A percentile compares a stretch with the other conserved stretches of the same genome.
phyloP scores from a whole-genome alignment of 2,113 vertebrate genomes.

The Colossoma macropomum region DNA sequence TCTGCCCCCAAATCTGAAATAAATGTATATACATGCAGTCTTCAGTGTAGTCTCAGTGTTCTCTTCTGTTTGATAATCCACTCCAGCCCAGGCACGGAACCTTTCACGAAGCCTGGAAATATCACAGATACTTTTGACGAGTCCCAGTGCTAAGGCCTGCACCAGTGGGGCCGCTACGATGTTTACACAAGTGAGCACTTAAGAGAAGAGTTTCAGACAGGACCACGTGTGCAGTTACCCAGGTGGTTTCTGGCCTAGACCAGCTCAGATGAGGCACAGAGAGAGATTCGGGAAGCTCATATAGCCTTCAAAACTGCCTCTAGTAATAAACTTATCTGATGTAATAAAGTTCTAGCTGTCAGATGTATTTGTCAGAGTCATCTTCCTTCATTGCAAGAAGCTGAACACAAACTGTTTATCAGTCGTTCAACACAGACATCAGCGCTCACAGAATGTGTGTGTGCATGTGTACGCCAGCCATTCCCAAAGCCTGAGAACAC shows the following conservation, averaged over 20 bases:
- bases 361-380: neutral
- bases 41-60: neutral
- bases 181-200: neutral
- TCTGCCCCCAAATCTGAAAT: too few relatives aligned
- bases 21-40: neutral
- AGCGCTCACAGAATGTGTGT: neutral
- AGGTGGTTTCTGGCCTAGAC: neutral
- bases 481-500: neutral
- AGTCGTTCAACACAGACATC: neutral
- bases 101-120: neutral
- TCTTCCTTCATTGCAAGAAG: neutral
- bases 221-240: neutral
- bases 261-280: neutral
- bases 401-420: neutral
- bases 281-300: neutral
- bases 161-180: neutral
- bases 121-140: neutral
- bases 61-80: too few relatives aligned
- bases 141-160: neutral
- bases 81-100: neutral
- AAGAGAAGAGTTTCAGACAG: neutral
- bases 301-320: neutral
- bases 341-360: neutral
- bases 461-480: neutral
- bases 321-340: neutral